These are phyloP conservation scores for Acanthosepion lycidas DNA, from an alignment of 2,888 invertebrate species.

Conservation along the genomic window DNA sequence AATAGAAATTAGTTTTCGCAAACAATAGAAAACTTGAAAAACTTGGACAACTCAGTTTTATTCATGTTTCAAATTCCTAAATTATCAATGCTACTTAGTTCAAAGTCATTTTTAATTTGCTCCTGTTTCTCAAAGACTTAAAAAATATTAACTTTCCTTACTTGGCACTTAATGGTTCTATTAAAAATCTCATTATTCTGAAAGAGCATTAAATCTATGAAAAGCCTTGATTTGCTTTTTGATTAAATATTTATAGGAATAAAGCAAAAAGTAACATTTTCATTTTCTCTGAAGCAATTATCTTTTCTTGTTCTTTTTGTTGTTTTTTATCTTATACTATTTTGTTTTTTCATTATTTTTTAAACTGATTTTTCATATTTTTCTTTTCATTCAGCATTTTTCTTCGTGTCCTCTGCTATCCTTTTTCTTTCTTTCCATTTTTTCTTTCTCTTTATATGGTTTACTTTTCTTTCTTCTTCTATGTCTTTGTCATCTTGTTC, in stretches of 20 bases:
- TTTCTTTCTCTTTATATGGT: background rate
- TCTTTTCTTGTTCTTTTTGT: background rate
- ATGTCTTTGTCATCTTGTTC: background rate
- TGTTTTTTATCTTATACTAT: background rate
- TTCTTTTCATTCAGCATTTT: background rate
- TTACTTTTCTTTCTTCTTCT: background rate
- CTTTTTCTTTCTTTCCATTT: background rate
- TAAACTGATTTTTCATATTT: background rate
- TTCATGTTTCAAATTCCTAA: background rate
- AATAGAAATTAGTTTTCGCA: background rate
- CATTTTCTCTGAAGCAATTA: background rate
- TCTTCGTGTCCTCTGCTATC: background rate
- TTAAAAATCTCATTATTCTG: too few relatives aligned
- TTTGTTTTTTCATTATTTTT: too few relatives aligned
- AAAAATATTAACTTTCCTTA: background rate
- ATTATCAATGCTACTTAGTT: background rate
- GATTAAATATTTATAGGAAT: background rate
- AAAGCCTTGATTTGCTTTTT: background rate
- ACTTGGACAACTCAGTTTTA: background rate
- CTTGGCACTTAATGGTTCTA: too few relatives aligned
- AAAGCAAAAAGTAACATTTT: background rate
- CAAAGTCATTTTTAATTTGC: background rate
- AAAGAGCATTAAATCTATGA: background rate
- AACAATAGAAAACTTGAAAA: background rate
- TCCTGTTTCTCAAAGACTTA: background rate